These are phyloP conservation scores for Acrossocheilus fasciatus DNA, from an alignment of 2,797 vertebrate genomes.

Conservation along the genomic window DNA sequence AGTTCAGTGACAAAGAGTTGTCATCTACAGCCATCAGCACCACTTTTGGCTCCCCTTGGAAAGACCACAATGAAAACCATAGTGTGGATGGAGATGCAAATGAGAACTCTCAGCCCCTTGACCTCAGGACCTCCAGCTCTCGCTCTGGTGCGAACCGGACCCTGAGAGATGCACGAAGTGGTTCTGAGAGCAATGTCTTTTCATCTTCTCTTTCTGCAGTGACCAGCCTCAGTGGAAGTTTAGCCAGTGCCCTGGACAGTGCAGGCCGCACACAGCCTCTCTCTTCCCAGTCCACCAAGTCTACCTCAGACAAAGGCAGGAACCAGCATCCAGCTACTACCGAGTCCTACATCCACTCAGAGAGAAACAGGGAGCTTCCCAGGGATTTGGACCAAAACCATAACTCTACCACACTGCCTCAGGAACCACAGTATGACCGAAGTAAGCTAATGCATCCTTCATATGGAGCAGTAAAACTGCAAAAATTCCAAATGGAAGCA, in stretches of 20 bases:
- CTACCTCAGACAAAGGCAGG: slow-evolving; percentile 90
- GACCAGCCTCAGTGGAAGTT: slow-evolving; percentile 76
- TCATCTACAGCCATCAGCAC: slow-evolving; percentile 4
- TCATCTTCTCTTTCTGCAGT: slow-evolving; percentile 78
- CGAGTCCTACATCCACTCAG: slow-evolving; percentile 50
- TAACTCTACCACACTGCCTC: slow-evolving; percentile 69
- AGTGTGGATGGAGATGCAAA: slow-evolving; percentile 54
- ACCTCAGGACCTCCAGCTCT: slow-evolving; percentile 61
- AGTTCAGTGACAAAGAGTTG: slow-evolving; percentile 27
- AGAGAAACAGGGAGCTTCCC: slow-evolving; percentile 71
- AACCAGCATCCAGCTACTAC: slow-evolving; percentile 56
- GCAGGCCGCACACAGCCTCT: slow-evolving; percentile 64
- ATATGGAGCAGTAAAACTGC: slow-evolving; percentile 27
- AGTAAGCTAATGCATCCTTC: slow-evolving; percentile 67
- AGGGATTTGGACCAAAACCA: slow-evolving; percentile 71
- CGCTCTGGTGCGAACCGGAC: slow-evolving; percentile 60
- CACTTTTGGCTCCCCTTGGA: slow-evolving; percentile 41
- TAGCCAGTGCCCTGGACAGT: slow-evolving; percentile 75
- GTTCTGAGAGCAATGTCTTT: slow-evolving; percentile 79
- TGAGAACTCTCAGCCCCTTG: slow-evolving; percentile 60
- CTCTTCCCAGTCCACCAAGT: slow-evolving; percentile 76
- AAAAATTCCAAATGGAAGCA: slow-evolving; percentile 39
- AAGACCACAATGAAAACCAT: slow-evolving; percentile 75
- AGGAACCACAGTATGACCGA: slow-evolving; percentile 76
- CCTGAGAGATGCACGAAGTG: slow-evolving; percentile 76